phyloP scores from a whole-genome alignment of 2,888 invertebrate genomes.

The Ceriagrion tenellum region DNA sequence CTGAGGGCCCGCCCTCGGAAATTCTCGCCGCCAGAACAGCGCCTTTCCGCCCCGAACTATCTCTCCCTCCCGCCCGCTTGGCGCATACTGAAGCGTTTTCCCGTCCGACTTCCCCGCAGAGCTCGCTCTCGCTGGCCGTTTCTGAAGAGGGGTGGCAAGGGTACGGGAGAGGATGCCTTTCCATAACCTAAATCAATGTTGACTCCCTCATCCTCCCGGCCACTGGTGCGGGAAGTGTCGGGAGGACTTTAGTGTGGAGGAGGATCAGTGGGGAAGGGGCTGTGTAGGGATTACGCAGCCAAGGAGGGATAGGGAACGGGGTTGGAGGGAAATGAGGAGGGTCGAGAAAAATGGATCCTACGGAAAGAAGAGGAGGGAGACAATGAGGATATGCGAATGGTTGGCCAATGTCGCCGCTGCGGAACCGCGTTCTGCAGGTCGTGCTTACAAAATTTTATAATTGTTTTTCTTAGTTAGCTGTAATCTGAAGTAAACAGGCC shows the following conservation, averaged over 20 bases:
- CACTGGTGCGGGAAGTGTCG: not conserved
- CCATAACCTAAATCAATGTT: conserved; percentile 27
- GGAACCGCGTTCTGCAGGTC: not conserved
- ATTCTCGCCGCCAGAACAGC: not conserved
- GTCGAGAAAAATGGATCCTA: not conserved
- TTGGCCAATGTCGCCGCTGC: not conserved
- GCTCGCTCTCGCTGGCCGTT: not conserved
- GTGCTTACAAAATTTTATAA: no score
- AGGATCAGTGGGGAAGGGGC: not conserved
- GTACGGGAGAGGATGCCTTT: not conserved
- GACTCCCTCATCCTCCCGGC: not conserved
- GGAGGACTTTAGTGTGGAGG: not conserved
- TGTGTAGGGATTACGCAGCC: not conserved
- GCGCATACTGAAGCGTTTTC: not conserved
- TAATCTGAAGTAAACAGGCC: no score
- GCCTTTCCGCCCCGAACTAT: not conserved
- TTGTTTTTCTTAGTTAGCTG: no score
- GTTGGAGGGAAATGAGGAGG: not conserved
- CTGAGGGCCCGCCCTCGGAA: not conserved
- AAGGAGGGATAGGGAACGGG: not conserved
- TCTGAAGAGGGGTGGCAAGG: not conserved
- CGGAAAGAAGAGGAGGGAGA: no score
- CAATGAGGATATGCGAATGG: not conserved
- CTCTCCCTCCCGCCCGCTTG: not conserved
- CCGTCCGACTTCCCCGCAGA: not conserved